Evolutionary conservation across 2,888 invertebrate genomes (phyloP).

Genomic region (Peribatodes rhomboidaria): DNA sequence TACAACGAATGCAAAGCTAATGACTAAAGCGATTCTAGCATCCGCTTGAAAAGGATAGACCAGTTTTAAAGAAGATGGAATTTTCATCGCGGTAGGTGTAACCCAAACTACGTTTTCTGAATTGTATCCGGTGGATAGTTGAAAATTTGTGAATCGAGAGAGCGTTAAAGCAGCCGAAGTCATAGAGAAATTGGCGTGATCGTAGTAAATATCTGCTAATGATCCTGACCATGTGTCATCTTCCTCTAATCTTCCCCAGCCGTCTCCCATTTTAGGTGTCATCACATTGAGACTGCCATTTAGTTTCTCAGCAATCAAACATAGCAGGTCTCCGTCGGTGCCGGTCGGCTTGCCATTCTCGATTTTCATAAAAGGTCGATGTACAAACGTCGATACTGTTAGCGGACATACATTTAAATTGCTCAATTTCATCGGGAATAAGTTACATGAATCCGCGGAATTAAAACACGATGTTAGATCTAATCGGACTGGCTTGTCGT

Average conservation of each 20-base stretch:
- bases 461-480: constrained; percentile 40
- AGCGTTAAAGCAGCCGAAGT: constrained; percentile 70
- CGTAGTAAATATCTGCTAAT: constrained; percentile 67
- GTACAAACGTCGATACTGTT: constrained; percentile 69
- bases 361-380: constrained; percentile 69
- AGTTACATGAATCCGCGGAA: constrained; percentile 40
- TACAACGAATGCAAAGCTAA: constrained; percentile 62
- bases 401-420: constrained; percentile 68
- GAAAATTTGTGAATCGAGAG: constrained; percentile 63
- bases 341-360: constrained; percentile 61
- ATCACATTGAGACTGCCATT: constrained; percentile 67
- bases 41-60: constrained; percentile 63
- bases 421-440: constrained; percentile 64
- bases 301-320: constrained; percentile 61
- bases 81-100: constrained; percentile 61
- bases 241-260: constrained; percentile 68
- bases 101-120: constrained; percentile 64
- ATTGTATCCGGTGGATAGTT: constrained; percentile 67
- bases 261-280: constrained; percentile 63
- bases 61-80: constrained; percentile 69
- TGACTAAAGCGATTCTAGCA: constrained; percentile 58
- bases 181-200: constrained; percentile 75
- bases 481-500: constrained; percentile 58
- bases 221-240: constrained; percentile 75
- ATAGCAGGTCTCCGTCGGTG: constrained; percentile 70